Evolutionary conservation across 2,797 vertebrate species (phyloP).

Genomic region (Ctenopoma multispine): DNA sequence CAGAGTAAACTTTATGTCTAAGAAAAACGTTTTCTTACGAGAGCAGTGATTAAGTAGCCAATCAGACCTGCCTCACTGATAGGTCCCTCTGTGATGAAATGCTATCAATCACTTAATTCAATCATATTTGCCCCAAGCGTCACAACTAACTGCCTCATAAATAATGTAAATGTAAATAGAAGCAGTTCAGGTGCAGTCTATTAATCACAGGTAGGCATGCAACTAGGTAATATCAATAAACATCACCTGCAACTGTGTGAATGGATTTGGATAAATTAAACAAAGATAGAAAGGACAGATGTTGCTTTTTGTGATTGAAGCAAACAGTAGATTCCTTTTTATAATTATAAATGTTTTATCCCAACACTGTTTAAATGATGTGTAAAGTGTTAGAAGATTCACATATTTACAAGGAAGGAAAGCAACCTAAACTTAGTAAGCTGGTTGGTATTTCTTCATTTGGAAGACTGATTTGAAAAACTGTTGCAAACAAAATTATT

Average conservation of each 20-base stretch:
- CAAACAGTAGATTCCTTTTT: neutral
- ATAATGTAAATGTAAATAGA: constrained; percentile 54
- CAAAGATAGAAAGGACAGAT: neutral
- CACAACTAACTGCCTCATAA: constrained; percentile 56
- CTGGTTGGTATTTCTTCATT: too few species aligned
- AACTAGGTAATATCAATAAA: constrained; percentile 39
- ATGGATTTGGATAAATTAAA: neutral
- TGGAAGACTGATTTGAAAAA: too few species aligned
- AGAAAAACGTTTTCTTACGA: constrained; percentile 8
- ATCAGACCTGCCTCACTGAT: constrained; percentile 23
- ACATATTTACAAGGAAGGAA: too few species aligned
- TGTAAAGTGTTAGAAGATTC: neutral
- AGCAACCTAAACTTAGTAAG: too few species aligned
- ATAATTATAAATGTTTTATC: neutral
- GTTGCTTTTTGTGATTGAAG: neutral
- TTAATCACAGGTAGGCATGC: constrained; percentile 47
- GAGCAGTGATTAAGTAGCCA: constrained; percentile 37
- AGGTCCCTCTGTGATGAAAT: constrained; percentile 2
- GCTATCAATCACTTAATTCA: constrained; percentile 52
- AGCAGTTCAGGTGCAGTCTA: constrained; percentile 33
- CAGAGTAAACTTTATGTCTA: constrained; percentile 11
- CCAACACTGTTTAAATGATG: neutral
- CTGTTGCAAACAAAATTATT: too few species aligned
- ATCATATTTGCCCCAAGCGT: constrained; percentile 54
- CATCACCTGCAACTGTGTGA: constrained; percentile 8